Evolutionary conservation across 2,113 vertebrate species (phyloP), one percentile per base, ranked within the genome.

Genomic region (Saguinus imperator): DNA sequence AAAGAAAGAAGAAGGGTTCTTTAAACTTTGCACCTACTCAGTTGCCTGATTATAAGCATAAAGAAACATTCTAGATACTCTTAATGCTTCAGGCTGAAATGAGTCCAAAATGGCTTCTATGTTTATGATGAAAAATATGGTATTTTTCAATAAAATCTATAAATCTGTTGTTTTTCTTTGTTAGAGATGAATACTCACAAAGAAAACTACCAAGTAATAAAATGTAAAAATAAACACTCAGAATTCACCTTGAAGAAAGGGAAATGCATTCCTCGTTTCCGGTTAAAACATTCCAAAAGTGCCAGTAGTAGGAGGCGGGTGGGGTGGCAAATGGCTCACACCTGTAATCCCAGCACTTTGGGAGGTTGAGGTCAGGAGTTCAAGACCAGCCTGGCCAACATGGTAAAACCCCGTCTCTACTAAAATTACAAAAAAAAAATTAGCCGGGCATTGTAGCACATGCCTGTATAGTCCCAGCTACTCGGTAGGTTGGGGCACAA

Each of bases 221-320:
- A 90, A 85, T 83, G 37, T 89, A 86, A 94, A 97, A 97, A 95
- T n/a, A 6, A 83, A 92, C 35, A 96, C 50, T n/a, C 61, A 14
- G 87, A 97, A 86, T 50, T 76, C 40, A 45, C 23, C 40, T 89
- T 84, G 16, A 94, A 94, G 13, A 94, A 91, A 84, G 58, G 45
- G 68, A 55, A 89, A 81, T 13, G 84, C 10, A 95, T 32, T 48
- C 43, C 6, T 61, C 48, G 16, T 55, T 68, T 92, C 80, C 83
- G 17, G 18, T 66, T 93, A 91, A n/a, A 72, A 87, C 14, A 45
- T 84, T 58, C 37, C 43, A 80, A 79, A 29, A 64, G 5, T 64
- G 61, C 61, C 13, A 2, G 61, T 27, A 64, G 27, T 64, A 5
- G 27, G 61, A 27, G 58, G 58, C 25, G 12, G 27, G 27, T 6